Base-by-base conservation (phyloP, 2,113 vertebrate genomes). In the Aspiorhynchus laticeps region DNA sequence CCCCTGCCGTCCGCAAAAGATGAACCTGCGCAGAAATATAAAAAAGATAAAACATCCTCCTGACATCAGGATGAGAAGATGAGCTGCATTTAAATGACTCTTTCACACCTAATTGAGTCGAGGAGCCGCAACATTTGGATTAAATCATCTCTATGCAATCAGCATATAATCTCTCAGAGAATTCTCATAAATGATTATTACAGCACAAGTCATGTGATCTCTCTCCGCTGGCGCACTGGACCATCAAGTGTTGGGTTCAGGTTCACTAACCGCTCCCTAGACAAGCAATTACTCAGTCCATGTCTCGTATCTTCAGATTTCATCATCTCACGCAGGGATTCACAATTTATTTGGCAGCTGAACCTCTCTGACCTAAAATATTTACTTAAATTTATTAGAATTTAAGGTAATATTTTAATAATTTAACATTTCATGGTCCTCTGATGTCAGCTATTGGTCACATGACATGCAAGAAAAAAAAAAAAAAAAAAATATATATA, bases 1-100 rank as follows among this genome's bases (percentile, higher is more conserved):
- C 95, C 53, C 98, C 98, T 53, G 98, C 97, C 21, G 97, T 98
- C 89, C 97, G 94, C 93, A 99, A 91, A 89, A 99, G 96, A 90
- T 97, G 97, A 91, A 99, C 98, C 98, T 99, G 95, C 75, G 51
- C 24, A 31, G 65, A 2, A 43, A 75, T 11, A 65, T 7, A 81
- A 36, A 65, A 84, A 41, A 75, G 11, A 75, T 11, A 81, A 31
- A 65, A 84, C 9, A 74, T 41, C 26, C 17, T 56, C 12, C 36
- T 74, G 46, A 84, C 63, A 73, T 43, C 28, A 19, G 28, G 28
- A 9, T 75, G 46, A 75, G 53, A 81, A 75, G 28, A 85, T 85
- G 24, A 71, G 73, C n/a, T 7, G 26, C 38, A 75, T 63, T 31
- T 28, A 73, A 85, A 74, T 74, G 31, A 26, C 33, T 71, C 56